These are phyloP conservation scores for Corapipo altera DNA, from an alignment of 2,113 vertebrate genomes.

Conservation along the genomic window DNA sequence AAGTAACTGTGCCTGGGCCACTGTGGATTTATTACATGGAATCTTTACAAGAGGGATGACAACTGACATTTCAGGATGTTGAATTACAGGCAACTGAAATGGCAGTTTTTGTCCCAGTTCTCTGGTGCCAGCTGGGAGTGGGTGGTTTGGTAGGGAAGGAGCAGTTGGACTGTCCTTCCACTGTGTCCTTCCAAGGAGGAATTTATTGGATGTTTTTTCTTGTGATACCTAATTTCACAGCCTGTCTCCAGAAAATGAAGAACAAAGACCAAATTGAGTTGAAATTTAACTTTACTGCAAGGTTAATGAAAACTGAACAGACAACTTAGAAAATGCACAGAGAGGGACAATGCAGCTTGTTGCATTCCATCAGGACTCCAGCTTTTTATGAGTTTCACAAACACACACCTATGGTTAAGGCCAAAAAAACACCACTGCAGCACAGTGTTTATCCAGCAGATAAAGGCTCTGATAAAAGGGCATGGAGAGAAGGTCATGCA, in stretches of 20 bases:
- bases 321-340: background rate
- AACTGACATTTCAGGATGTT: background rate
- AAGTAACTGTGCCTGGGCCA: background rate
- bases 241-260: background rate
- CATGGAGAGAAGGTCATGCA: background rate
- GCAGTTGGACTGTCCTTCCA: background rate
- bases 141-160: background rate
- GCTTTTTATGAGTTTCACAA: background rate
- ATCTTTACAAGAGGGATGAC: background rate
- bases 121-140: background rate
- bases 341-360: background rate
- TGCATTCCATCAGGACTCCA: background rate
- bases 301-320: background rate
- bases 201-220: background rate
- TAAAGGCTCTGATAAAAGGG: background rate
- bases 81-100: background rate
- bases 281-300: constrained; percentile 1
- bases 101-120: background rate
- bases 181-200: background rate
- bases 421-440: background rate
- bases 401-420: background rate
- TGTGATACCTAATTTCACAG: background rate
- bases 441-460: background rate
- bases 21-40: background rate
- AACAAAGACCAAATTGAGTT: background rate